Base-by-base conservation (phyloP, 1,140 invertebrate genomes). In the Tribolium madens region DNA sequence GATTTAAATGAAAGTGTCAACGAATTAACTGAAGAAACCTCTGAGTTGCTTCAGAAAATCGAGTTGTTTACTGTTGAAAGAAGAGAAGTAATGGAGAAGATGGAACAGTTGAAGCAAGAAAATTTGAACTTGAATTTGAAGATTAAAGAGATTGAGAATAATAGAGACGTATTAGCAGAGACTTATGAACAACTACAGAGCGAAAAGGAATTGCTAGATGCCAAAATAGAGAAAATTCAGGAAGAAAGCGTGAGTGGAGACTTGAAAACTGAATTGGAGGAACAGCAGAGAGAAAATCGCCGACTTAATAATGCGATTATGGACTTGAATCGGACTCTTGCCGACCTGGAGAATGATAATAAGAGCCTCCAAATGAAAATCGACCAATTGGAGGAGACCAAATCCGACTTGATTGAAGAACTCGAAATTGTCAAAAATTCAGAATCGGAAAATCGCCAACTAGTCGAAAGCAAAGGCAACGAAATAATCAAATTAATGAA, bases 41-140 rank as follows among this genome's bases (percentile, higher is more conserved):
- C 85, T 2, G 91, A 93, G 82, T 83, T 92, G 75, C 86, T 90
- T 75, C 88, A 90, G 73, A 92, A 90, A 84, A 90, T 93, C 53
- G 91, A 93, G 82, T 84, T 91, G 7, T 90, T 93, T 75, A 87
- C 90, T 46, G 86, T 88, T 76, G 89, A 93, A 87, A 84, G 90
- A 57, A 84, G 91, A 84, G 92, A 93, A 83, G 88, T 93, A 3
- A 87, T 93, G 81, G 91, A 91, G 73, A 92, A 92, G 83, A 89
- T 93, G 84, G 91, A 90, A 80, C 87, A 87, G 69, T 83, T 93
- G 14, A 90, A 87, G 3, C 81, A 87, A 10, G 92, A 93, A 83
- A 93, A 92, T 82, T 86, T 80, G 3, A 83, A 85, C 53, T 83
- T 92, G 10, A 82, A 86, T 60, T 80, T 85, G 74, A 89, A 88